Evolutionary conservation across 2,113 vertebrate genomes (phyloP), one percentile per base, ranked within the genome.

Genomic region (Hiodon alosoides): DNA sequence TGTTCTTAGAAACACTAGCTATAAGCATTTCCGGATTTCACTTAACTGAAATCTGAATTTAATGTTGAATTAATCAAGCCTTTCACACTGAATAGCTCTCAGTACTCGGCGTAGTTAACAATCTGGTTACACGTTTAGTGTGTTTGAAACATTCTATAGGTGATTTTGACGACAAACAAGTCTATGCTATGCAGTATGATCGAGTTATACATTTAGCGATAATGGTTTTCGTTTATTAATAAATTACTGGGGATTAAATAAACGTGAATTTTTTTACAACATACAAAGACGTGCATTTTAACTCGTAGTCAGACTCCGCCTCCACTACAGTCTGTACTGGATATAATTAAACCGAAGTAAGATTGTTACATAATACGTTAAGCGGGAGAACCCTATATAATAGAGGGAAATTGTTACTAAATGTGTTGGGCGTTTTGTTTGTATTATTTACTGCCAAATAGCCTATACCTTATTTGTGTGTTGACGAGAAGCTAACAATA

Each of bases 281-380:
- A 31, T 31, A 31, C 31, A 31, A 48, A 11, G 46, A 66, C 72
- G 72, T 74, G 62, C 62, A 61, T 50, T 67, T 65, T 65, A 10
- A 31, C 72, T 57, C 61, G 61, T 54, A 13, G 52, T 13, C 61
- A 61, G 51, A 62, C 72, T 31, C 72, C 72, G 72, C 72, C 72
- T 31, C 55, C 62, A 47, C 64, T 66, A 10, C 8, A 47, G 48
- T 47, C 46, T 4, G 64, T 47, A 10, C 31, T 47, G 46, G 9
- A 64, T n/a, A 16, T 5, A 46, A 10, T 16, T 17, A 47, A 47
- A 66, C 31, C 46, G 64, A 66, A 66, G 31, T 10, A 47, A 11
- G 47, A 66, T 47, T 66, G 16, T 66, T 66, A 66, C 64, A 66
- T 66, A 66, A 66, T 66, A 66, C 48, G 48, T 66, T 10, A 8